Evolutionary conservation across 2,113 vertebrate genomes (phyloP).

Genomic region (Microtus pennsylvanicus): DNA sequence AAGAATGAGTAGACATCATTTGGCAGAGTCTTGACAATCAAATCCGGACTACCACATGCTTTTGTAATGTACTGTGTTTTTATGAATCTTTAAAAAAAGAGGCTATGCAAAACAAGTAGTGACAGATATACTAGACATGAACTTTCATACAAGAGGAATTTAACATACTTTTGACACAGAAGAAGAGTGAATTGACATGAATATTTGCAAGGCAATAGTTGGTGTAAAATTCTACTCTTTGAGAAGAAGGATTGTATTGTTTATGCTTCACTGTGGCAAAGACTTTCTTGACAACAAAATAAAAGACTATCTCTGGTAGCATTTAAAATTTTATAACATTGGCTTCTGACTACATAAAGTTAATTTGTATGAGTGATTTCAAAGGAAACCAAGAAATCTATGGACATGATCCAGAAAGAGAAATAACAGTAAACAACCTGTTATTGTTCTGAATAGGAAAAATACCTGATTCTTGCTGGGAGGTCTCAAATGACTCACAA

Average conservation of each 20-base stretch:
- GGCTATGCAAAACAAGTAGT: not conserved
- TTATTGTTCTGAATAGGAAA: conserved; percentile 55
- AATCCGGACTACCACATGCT: not conserved
- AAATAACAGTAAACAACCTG: conserved; percentile 49
- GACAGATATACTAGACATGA: conserved; percentile 12
- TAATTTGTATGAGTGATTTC: conserved; percentile 64
- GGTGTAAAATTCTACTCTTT: conserved; percentile 12
- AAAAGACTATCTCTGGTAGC: not conserved
- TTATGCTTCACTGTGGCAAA: not conserved
- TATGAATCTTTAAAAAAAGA: not conserved
- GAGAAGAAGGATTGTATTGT: not conserved
- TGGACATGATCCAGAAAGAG: conserved; percentile 60
- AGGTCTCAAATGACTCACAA: conserved; percentile 51
- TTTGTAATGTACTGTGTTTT: conserved; percentile 14
- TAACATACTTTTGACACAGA: conserved; percentile 5
- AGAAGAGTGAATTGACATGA: not conserved
- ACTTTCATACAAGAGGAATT: not conserved
- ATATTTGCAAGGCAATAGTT: conserved; percentile 1
- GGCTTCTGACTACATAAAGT: conserved; percentile 36
- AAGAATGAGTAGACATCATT: not conserved
- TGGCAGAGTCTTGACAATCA: not conserved
- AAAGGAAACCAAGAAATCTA: conserved; percentile 57
- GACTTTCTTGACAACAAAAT: not conserved
- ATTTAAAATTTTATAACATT: conserved; percentile 44
- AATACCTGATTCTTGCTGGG: conserved; percentile 45